Conservation (phyloP, 2,113 vertebrate genomes). For the Tychaedon coryphoeus region DNA sequence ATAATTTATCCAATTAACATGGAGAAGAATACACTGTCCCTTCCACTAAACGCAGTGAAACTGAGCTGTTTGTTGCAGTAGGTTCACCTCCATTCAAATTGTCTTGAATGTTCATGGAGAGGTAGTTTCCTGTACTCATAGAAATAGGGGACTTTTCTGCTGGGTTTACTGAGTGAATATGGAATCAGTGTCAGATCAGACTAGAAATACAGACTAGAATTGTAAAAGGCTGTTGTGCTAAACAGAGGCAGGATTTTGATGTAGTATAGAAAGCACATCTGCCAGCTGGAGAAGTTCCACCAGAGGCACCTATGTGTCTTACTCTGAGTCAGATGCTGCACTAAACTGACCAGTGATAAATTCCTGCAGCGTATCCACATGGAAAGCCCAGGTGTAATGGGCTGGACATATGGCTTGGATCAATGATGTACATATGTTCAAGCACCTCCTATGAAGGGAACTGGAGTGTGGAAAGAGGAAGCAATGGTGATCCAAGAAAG, state of each 20-base stretch:
- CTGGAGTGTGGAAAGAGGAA: conserved; percentile 56
- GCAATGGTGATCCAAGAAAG: conserved; percentile 49
- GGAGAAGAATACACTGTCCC: neutral
- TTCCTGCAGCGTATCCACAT: conserved; percentile 26
- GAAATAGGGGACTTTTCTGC: neutral
- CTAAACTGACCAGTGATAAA: conserved; percentile 52
- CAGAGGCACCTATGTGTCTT: conserved; percentile 32
- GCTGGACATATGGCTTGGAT: conserved; percentile 62
- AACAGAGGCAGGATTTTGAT: conserved; percentile 3
- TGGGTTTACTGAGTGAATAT: neutral
- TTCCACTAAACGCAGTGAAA: neutral
- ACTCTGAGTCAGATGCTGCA: conserved; percentile 31
- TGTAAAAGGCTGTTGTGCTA: neutral
- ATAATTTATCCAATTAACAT: neutral
- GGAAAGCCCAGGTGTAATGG: conserved; percentile 51
- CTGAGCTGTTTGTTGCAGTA: neutral
- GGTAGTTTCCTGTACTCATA: neutral
- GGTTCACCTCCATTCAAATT: neutral
- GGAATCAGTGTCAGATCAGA: neutral
- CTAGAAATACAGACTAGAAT: neutral
- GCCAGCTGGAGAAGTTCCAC: conserved; percentile 60
- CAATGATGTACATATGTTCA: conserved; percentile 50
- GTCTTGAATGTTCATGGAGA: neutral
- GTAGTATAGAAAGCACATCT: neutral
- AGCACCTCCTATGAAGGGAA: conserved; percentile 38